Evolutionary conservation across 2,888 invertebrate genomes (phyloP).

Genomic region (Acleris holmiana): DNA sequence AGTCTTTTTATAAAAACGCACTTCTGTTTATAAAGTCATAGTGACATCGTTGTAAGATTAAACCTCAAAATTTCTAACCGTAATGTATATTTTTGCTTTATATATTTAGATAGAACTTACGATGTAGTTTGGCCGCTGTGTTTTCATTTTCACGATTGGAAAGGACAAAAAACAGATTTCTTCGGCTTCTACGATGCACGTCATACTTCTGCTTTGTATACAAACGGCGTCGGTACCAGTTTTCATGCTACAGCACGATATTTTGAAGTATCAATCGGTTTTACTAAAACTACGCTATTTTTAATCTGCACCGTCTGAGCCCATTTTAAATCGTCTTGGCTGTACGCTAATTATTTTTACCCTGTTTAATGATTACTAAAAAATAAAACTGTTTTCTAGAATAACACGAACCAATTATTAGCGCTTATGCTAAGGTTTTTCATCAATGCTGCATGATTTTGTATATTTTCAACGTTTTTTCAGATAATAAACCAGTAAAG

Average conservation of each 20-base stretch:
- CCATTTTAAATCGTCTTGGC: slow-evolving; percentile 4
- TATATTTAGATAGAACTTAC: slow-evolving; percentile 27
- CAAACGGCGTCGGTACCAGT: background rate
- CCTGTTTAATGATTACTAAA: background rate
- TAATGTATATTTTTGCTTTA: slow-evolving; percentile 25
- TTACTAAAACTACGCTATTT: background rate
- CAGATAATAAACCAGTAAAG: slow-evolving; percentile 6
- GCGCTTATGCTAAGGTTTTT: slow-evolving; percentile 25
- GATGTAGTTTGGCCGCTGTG: slow-evolving; percentile 15
- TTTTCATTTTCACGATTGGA: slow-evolving; percentile 15
- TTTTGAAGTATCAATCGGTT: background rate
- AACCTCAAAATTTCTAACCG: slow-evolving; percentile 21
- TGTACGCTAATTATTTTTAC: slow-evolving; percentile 12
- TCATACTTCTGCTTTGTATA: slow-evolving; percentile 12
- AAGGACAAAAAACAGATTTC: background rate
- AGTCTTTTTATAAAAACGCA: too few relatives aligned
- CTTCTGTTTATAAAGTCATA: background rate
- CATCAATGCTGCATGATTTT: slow-evolving; percentile 23
- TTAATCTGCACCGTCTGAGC: slow-evolving; percentile 8
- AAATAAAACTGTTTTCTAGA: background rate
- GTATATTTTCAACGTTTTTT: slow-evolving; percentile 12
- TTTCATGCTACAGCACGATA: slow-evolving; percentile 26
- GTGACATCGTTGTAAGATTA: background rate
- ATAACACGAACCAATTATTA: background rate
- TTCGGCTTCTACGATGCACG: slow-evolving; percentile 15